These are phyloP conservation scores for Clavelina lepadiformis DNA, from an alignment of 23 tunicate species.

Conservation along the genomic window DNA sequence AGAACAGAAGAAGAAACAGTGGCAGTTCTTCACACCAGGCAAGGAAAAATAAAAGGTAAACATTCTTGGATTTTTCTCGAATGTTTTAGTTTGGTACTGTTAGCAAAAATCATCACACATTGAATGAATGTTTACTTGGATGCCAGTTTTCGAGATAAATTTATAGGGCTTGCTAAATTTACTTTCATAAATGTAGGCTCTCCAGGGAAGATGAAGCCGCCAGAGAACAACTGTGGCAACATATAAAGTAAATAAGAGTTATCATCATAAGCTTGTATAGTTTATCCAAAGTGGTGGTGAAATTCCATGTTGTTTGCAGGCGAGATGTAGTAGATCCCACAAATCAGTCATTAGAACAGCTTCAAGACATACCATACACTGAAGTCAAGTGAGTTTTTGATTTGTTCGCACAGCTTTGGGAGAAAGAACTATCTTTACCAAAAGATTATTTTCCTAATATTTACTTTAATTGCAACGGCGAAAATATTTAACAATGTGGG, in stretches of 20 bases:
- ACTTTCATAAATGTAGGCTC: constrained; percentile 15
- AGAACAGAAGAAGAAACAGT: constrained; percentile 16
- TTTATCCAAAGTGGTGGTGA: not conserved
- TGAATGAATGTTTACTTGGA: too few species aligned
- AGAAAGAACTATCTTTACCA: not conserved
- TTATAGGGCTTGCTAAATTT: not conserved
- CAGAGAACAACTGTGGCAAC: constrained; percentile 67
- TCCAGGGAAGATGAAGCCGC: constrained; percentile 76
- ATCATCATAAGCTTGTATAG: not conserved
- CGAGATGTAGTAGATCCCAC: constrained; percentile 28
- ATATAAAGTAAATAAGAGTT: constrained; percentile 42
- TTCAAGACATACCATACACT: constrained; percentile 74
- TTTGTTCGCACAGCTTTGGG: not conserved
- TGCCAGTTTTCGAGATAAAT: too few species aligned
- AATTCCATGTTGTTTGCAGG: constrained; percentile 6
- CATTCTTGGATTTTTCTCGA: too few species aligned
- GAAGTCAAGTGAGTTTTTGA: constrained; percentile 29
- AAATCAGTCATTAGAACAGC: constrained; percentile 23
- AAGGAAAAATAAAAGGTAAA: constrained; percentile 40
- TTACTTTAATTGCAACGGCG: not conserved
- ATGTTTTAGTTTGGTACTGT: too few species aligned
- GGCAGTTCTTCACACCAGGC: not conserved
- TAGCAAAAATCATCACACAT: too few species aligned
- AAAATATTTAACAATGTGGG: not conserved
- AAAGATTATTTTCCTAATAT: not conserved